Conservation (phyloP, 2,113 vertebrate species). For the Leptobrachium ailaonicum region DNA sequence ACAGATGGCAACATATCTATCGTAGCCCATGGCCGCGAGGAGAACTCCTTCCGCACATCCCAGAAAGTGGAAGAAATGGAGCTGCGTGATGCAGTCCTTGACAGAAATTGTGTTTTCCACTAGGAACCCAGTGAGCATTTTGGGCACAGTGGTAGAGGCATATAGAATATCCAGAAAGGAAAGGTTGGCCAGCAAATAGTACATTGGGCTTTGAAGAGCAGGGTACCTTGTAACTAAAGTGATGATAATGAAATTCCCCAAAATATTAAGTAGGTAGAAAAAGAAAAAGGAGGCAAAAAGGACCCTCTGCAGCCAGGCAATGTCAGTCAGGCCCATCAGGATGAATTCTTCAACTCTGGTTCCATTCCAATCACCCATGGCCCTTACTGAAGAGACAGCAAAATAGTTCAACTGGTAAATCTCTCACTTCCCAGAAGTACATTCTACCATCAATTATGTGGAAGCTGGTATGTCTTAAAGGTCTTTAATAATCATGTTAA, state of each 20-base stretch:
- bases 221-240: slow-evolving; percentile 46
- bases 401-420: no score
- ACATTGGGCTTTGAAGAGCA: slow-evolving; percentile 60
- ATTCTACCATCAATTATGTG: no score
- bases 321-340: slow-evolving; percentile 57
- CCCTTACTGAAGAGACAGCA: no score
- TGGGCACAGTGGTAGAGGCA: slow-evolving; percentile 58
- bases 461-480: no score
- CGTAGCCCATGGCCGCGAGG: slow-evolving; percentile 34
- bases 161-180: slow-evolving; percentile 59
- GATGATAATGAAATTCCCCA: slow-evolving; percentile 61
- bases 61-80: slow-evolving; percentile 61
- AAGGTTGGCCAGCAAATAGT: slow-evolving; percentile 59
- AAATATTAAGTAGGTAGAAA: slow-evolving; percentile 47
- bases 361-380: slow-evolving; percentile 5
- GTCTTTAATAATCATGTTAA: no score
- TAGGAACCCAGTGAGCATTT: slow-evolving; percentile 55
- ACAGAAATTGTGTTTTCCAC: slow-evolving; percentile 53
- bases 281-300: slow-evolving; percentile 56
- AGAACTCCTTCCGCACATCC: slow-evolving; percentile 52
- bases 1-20: slow-evolving; percentile 35
- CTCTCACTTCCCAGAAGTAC: no score
- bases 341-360: slow-evolving; percentile 57
- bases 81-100: slow-evolving; percentile 56
- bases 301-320: slow-evolving; percentile 52